Evolutionary conservation across 1,140 invertebrate genomes (phyloP), one percentile per base, ranked within the genome.

Genomic region (Bombus polaris): DNA sequence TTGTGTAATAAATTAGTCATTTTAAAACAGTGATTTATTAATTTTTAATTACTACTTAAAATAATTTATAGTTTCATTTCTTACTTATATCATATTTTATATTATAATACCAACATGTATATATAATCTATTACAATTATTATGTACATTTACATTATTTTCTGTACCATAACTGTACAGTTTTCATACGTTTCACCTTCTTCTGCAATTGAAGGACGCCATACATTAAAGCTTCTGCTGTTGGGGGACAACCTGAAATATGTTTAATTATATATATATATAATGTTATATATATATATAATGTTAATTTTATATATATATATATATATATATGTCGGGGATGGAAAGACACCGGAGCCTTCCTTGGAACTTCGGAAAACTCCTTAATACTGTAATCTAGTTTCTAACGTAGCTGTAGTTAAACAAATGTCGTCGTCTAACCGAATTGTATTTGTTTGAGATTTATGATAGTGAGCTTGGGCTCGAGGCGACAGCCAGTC

Each of bases 191-290:
- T 94, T 99, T 99, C 4, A 99, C 97, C 95, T 99, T 99, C 95
- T 99, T 99, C 94, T 99, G 99, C 57, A 99, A 95, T 94, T 99
- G 98, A 53, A 99, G 95, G 53, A 99, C 95, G 86, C 98, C 99
- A 94, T 99, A 99, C 87, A 99, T 95, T 10, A 99, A 95, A 71
- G 99, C 99, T 96, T 99, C 99, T 68, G 99, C 99, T 2, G 99
- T 99, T 73, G 99, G 99, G 82, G 99, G 99, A 96, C 99, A 99
- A 85, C 94, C 94, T 95, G 74, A 42, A 89, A 77, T 25, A 65
- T 70, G 8, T 25, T 74, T 62, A 47, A 35, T 32, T 35, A 6
- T 5, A 75, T 18, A n/a, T 47, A 47, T 47, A 59, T 59, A 47
- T 42, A 39, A 39, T 35, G 4, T 5, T 18, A n/a, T 47, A 47